Evolutionary conservation across 2,113 vertebrate species (phyloP).

Genomic region (Apaloderma vittatum): DNA sequence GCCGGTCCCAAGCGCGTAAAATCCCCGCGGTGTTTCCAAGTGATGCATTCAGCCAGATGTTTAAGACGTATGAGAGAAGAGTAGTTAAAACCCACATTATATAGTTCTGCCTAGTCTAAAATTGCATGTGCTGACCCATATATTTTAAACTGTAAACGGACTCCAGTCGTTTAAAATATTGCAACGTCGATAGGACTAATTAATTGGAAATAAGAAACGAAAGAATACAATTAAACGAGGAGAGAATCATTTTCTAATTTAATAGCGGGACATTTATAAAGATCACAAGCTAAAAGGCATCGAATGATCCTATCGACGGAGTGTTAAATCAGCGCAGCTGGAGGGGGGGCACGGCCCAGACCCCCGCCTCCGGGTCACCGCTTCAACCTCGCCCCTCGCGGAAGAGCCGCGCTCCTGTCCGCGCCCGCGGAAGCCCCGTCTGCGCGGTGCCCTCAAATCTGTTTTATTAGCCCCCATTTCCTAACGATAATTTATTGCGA

Average conservation of each 20-base stretch:
- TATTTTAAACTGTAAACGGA: constrained; percentile 84
- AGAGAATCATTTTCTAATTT: constrained; percentile 91
- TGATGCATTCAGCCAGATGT: background rate
- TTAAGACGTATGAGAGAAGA: constrained; percentile 77
- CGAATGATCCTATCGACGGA: constrained; percentile 82
- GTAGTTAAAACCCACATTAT: constrained; percentile 82
- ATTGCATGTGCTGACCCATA: constrained; percentile 77
- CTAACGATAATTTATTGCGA: constrained; percentile 89
- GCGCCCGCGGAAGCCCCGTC: background rate
- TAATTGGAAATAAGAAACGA: constrained; percentile 88
- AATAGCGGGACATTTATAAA: constrained; percentile 88
- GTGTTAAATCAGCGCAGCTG: constrained; percentile 77
- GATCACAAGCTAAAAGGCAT: constrained; percentile 86
- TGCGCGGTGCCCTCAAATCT: constrained; percentile 58
- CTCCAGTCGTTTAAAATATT: constrained; percentile 86
- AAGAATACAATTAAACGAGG: constrained; percentile 89
- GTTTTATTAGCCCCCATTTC: constrained; percentile 82
- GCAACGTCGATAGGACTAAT: constrained; percentile 88
- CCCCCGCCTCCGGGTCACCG: background rate
- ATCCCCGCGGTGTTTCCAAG: background rate
- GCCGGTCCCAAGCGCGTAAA: background rate
- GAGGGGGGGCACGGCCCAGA: background rate
- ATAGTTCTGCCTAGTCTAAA: constrained; percentile 73
- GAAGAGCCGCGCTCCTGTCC: background rate
- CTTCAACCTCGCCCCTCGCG: background rate